Conservation (phyloP, 2,113 vertebrate genomes). For the Chaetorhynchus papuensis region DNA sequence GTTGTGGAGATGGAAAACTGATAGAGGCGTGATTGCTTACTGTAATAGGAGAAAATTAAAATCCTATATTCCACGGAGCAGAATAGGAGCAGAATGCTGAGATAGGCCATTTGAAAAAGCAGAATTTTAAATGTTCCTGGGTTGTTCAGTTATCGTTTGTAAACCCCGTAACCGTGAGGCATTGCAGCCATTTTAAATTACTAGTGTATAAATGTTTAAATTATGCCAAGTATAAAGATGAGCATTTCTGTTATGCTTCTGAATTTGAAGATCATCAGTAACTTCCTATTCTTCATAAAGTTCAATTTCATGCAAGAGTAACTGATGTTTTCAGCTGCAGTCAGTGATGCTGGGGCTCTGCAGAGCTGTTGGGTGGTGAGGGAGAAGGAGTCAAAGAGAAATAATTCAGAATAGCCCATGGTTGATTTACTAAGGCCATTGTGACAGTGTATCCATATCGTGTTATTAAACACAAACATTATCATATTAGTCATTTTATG, state of each 20-base stretch:
- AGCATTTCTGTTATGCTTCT: slow-evolving; percentile 45
- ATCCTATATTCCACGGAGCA: not conserved
- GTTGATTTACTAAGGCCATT: not conserved
- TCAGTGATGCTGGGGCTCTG: not conserved
- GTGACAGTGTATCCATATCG: not conserved
- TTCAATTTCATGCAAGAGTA: slow-evolving; percentile 62
- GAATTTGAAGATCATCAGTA: slow-evolving; percentile 57
- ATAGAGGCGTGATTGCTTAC: not conserved
- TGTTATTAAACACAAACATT: not conserved
- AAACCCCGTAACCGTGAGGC: not conserved
- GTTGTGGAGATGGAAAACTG: slow-evolving; percentile 11
- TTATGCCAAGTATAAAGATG: slow-evolving; percentile 53
- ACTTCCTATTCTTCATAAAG: slow-evolving; percentile 48
- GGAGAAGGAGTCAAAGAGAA: slow-evolving; percentile 1
- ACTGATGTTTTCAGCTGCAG: slow-evolving; percentile 57
- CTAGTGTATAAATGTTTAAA: slow-evolving; percentile 58
- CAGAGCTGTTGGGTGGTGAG: not conserved
- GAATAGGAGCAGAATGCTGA: slow-evolving; percentile 20
- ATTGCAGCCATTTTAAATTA: slow-evolving; percentile 45
- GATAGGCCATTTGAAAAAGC: not conserved
- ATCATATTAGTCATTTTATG: not conserved
- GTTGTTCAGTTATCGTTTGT: slow-evolving; percentile 11
- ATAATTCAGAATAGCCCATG: not conserved
- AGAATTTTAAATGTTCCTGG: not conserved
- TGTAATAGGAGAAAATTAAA: slow-evolving; percentile 33